These are phyloP conservation scores for Tokudaia tokunoshimensis DNA, from an alignment of 2,797 vertebrate genomes.

Conservation along the genomic window DNA sequence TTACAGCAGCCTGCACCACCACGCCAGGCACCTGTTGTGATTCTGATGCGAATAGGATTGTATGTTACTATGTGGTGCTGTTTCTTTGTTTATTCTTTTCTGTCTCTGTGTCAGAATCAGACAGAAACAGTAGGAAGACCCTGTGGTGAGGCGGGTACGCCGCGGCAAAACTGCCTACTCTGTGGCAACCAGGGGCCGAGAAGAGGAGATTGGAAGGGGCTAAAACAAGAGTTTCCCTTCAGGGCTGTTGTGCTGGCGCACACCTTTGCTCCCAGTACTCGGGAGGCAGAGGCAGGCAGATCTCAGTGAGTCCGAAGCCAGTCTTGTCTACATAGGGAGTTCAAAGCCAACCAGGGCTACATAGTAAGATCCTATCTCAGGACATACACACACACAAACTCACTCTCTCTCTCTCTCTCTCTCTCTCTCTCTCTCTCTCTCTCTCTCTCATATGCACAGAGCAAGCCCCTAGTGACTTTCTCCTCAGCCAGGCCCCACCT, in stretches of 20 bases:
- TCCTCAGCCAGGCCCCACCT: not conserved
- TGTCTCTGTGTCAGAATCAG: not conserved
- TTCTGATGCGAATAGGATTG: not conserved
- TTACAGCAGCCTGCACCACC: not conserved
- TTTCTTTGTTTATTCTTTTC: not conserved
- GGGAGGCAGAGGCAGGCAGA: not conserved
- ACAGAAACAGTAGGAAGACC: not conserved
- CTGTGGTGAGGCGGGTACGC: not conserved
- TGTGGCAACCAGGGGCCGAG: not conserved
- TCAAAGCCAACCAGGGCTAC: not conserved
- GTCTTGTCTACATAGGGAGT: not conserved
- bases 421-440: too few species aligned
- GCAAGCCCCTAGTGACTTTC: not conserved
- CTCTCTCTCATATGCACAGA: too few species aligned
- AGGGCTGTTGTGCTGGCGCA: too few species aligned
- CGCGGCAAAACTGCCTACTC: not conserved
- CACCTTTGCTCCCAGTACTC: not conserved
- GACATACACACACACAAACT: not conserved
- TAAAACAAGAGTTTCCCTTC: not conserved
- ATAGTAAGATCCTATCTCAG: not conserved
- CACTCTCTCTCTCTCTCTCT: too few species aligned
- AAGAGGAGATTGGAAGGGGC: not conserved
- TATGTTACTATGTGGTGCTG: not conserved
- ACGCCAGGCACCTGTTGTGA: not conserved
- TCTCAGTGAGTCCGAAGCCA: not conserved